Evolutionary conservation across 1,140 invertebrate genomes (phyloP).

Genomic region (Bilobella aurantiaca): DNA sequence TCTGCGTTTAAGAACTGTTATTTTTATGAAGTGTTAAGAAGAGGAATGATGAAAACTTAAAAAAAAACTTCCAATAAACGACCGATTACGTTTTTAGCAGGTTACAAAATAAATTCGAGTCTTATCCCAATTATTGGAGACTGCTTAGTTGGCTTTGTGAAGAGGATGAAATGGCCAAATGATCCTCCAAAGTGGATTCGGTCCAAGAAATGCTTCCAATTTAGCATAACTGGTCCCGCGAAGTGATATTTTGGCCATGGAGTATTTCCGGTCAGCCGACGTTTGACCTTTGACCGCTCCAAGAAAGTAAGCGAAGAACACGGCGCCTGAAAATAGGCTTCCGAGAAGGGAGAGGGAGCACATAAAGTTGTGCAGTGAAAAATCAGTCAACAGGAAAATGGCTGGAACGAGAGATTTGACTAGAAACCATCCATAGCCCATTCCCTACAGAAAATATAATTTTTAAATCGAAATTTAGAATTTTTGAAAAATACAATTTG

Average conservation of each 20-base stretch:
- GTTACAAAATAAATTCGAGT: no score
- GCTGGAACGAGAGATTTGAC: constrained; percentile 10
- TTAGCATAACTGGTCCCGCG: constrained; percentile 11
- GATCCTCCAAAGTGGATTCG: constrained; percentile 21
- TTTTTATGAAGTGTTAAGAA: no score
- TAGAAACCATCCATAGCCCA: constrained; percentile 14
- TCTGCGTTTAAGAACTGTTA: no score
- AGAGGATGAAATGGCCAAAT: constrained; percentile 30
- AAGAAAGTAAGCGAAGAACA: constrained; percentile 20
- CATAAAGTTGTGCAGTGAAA: background rate
- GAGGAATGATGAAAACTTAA: no score
- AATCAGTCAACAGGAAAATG: constrained; percentile 18
- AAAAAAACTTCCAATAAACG: no score
- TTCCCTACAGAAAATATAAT: constrained; percentile 4
- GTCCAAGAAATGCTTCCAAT: constrained; percentile 23
- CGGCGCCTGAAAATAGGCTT: background rate
- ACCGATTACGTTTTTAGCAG: no score
- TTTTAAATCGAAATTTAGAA: background rate
- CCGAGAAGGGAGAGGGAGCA: constrained; percentile 9
- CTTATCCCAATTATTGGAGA: no score
- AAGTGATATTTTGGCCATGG: background rate
- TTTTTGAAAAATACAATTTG: background rate
- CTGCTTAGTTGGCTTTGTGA: background rate
- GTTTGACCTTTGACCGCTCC: constrained; percentile 19
- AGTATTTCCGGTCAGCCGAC: constrained; percentile 11